Base-by-base conservation (phyloP, 2,113 vertebrate genomes). In the Genyomyrus donnyi region DNA sequence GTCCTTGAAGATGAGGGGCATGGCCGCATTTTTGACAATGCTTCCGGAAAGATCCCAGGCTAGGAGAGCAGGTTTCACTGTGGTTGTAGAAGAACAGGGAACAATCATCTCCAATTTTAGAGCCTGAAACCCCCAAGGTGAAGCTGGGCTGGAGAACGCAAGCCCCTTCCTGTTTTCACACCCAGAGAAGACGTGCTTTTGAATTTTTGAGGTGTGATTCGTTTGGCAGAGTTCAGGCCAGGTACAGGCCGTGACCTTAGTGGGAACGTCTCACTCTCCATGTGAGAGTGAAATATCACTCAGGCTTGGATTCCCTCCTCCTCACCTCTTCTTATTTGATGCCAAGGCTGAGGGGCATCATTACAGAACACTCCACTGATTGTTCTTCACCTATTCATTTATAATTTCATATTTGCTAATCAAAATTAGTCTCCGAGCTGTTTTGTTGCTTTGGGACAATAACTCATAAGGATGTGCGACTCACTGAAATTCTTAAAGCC, bases 321-420 rank as follows among this genome's bases (percentile, higher is more conserved):
- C 92, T 92, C 91, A 91, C 89, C 86, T 91, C 91, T 90, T 91
- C 89, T 89, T 93, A 89, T 91, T 91, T 93, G 89, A 92, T 91
- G 90, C 91, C 91, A 88, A 80, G 86, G 92, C 92, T 88, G 46
- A 87, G 84, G 92, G 91, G 92, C 88, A 91, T 93, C 92, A 93
- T 93, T 92, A 91, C 52, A 80, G 89, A 92, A 87, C 66, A 35
- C 90, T 91, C 90, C 90, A 89, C 92, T 90, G 90, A 92, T 93
- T 91, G 83, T 80, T 49, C 85, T 35, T 85, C 87, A 86, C 85
- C 83, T 91, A 89, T 91, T 92, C 91, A 90, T 89, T 52, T 80
- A 89, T 62, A 92, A 91, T 91, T 91, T 91, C 66, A 66, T 88
- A 91, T 91, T 90, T 92, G 85, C 90, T 90, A 93, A 91, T 92